Evolutionary conservation across 2,888 invertebrate species (phyloP).

Genomic region (Arge pagana): DNA sequence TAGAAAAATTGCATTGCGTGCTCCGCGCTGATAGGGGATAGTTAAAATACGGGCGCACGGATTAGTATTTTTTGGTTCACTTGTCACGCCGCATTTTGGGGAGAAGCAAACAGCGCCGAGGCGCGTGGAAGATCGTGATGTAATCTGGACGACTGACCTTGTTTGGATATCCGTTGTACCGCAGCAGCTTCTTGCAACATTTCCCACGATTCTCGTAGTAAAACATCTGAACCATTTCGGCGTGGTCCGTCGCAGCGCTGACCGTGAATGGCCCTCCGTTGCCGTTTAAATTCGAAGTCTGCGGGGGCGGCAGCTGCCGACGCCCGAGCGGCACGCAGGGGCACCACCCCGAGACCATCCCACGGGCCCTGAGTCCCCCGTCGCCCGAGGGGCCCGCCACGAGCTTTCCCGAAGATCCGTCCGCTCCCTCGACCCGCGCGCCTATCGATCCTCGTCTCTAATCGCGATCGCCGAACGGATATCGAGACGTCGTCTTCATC

Average conservation of each 20-base stretch:
- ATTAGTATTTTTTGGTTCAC: too few relatives aligned
- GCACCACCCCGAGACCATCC: constrained; percentile 59
- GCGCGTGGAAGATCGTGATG: too few relatives aligned
- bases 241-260: constrained; percentile 52
- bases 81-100: too few relatives aligned
- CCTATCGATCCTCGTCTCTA: too few relatives aligned
- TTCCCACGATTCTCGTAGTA: constrained; percentile 81
- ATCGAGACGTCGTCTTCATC: too few relatives aligned
- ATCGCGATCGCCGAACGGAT: too few relatives aligned
- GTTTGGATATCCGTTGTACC: constrained; percentile 81
- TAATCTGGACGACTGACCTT: constrained; percentile 64
- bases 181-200: constrained; percentile 79
- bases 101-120: too few relatives aligned
- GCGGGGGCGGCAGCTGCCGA: constrained; percentile 54
- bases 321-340: constrained; percentile 61
- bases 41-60: too few relatives aligned
- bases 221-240: constrained; percentile 68
- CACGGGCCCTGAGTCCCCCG: constrained; percentile 42
- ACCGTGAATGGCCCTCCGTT: constrained; percentile 53
- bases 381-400: constrained; percentile 17
- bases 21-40: too few relatives aligned
- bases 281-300: constrained; percentile 38
- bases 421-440: constrained; percentile 23
- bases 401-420: constrained; percentile 7
- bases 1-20: too few relatives aligned